These are phyloP conservation scores for Sarcophilus harrisii DNA, from an alignment of 2,797 vertebrate genomes.

Conservation along the genomic window DNA sequence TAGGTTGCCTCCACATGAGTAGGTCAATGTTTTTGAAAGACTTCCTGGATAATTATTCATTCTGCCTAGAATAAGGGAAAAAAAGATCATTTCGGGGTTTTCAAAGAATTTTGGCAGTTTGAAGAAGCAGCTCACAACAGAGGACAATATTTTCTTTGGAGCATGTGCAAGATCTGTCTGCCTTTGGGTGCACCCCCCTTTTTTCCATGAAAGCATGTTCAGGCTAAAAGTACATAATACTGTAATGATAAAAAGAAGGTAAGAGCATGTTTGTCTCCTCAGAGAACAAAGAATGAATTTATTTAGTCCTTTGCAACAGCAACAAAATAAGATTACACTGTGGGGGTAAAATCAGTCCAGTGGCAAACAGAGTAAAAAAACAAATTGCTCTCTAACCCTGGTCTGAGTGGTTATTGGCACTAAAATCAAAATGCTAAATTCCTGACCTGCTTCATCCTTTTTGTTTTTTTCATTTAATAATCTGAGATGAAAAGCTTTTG, in stretches of 20 bases:
- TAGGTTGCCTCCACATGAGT: background rate
- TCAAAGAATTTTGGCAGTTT: slow-evolving; percentile 65
- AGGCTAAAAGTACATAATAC: slow-evolving; percentile 58
- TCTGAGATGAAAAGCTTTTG: slow-evolving; percentile 1
- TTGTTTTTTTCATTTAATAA: slow-evolving; percentile 38
- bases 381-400: slow-evolving; percentile 14
- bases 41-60: background rate
- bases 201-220: slow-evolving; percentile 48
- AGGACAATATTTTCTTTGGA: slow-evolving; percentile 59
- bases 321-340: slow-evolving; percentile 36
- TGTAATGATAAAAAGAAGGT: slow-evolving; percentile 60
- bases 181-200: slow-evolving; percentile 45
- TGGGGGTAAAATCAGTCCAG: background rate
- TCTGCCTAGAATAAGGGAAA: slow-evolving; percentile 15
- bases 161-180: slow-evolving; percentile 24
- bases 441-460: slow-evolving; percentile 2
- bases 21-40: background rate
- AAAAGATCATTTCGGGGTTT: slow-evolving; percentile 51
- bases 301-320: background rate
- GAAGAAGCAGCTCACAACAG: slow-evolving; percentile 61
- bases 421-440: slow-evolving; percentile 25
- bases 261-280: slow-evolving; percentile 55
- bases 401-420: slow-evolving; percentile 29
- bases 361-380: slow-evolving; percentile 51
- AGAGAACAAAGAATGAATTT: slow-evolving; percentile 65